Evolutionary conservation across 2,888 invertebrate species (phyloP), one percentile per base, ranked within the genome.

Genomic region (Rhamnusium bicolor): DNA sequence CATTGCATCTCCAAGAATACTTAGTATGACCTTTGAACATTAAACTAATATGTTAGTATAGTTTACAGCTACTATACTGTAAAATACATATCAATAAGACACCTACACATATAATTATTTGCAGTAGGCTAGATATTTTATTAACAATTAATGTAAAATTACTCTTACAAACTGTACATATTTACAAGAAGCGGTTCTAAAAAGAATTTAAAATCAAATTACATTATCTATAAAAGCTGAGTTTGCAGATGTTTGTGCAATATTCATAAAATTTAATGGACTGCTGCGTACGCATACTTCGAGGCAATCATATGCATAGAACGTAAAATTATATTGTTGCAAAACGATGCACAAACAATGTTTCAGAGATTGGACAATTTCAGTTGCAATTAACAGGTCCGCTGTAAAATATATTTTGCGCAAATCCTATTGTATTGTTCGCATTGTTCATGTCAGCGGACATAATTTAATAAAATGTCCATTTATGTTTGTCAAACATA

Each of bases 251-350:
- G 46, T 61, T 47, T 40, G n/a, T 7, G 60, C 18, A 60, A 60
- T 46, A 19, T 32, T 46, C 60, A 60, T 60, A 60, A 69, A 69
- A 69, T 61, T 60, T 61, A 49, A 69, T 61, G 46, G 60, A 60
- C 60, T 51, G 60, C 51, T 29, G 24, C 47, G 58, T 46, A 68
- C 60, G 69, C 49, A 61, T 69, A 69, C 51, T 60, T 29, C 60
- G 12, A 16, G 69, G 69, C 69, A 49, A 60, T 69, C 60, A 32
- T 32, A 69, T 60, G 60, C 47, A 60, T 60, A 51, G 40, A 58
- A 68, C 68, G 60, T 60, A 46, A 58, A 60, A 60, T 47, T 67
- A 67, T 54, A 60, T 60, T 61, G 61, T 61, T 61, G 61, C 61
- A 61, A 19, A 47, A 47, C 61, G 47, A 21, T 47, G 61, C 46